Conservation (phyloP, 2,113 vertebrate genomes). For the Sinocyclocheilus anshuiensis region DNA sequence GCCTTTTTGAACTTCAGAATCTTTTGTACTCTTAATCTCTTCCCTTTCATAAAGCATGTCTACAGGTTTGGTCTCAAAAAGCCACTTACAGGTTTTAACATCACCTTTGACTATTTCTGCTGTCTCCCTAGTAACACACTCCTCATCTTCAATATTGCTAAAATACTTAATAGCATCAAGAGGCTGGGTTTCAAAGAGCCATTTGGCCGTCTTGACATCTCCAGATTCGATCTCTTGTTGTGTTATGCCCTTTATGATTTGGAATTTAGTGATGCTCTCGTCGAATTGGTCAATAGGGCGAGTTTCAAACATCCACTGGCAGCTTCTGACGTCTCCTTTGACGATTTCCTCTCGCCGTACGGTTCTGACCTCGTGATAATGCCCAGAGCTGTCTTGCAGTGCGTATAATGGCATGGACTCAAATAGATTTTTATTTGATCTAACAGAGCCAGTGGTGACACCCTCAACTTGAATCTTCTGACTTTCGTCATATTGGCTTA, state of each 20-base stretch:
- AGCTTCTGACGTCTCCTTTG: slow-evolving; percentile 86
- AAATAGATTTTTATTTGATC: slow-evolving; percentile 86
- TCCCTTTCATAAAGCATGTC: slow-evolving; percentile 85
- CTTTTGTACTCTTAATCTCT: slow-evolving; percentile 65
- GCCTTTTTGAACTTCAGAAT: slow-evolving; percentile 79
- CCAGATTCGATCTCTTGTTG: slow-evolving; percentile 88
- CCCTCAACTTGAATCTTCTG: slow-evolving; percentile 86
- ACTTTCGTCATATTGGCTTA: slow-evolving; percentile 75
- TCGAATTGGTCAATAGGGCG: slow-evolving; percentile 89
- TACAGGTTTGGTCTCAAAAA: slow-evolving; percentile 93
- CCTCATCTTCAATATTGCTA: slow-evolving; percentile 81
- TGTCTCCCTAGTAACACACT: slow-evolving; percentile 64
- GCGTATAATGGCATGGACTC: slow-evolving; percentile 85
- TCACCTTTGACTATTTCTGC: slow-evolving; percentile 83
- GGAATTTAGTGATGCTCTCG: slow-evolving; percentile 82
- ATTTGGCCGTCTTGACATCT: slow-evolving; percentile 90
- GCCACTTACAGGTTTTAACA: slow-evolving; percentile 88
- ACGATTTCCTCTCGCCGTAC: slow-evolving; percentile 88
- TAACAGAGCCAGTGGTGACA: slow-evolving; percentile 80
- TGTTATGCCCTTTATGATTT: slow-evolving; percentile 90
- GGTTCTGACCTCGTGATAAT: slow-evolving; percentile 88
- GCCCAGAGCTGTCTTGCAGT: slow-evolving; percentile 86
- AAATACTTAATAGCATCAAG: slow-evolving; percentile 89
- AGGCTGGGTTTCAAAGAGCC: slow-evolving; percentile 93
- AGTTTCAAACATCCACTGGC: slow-evolving; percentile 94